phyloP scores from a whole-genome alignment of 2,113 vertebrate species.

The Pycnonotus jocosus region DNA sequence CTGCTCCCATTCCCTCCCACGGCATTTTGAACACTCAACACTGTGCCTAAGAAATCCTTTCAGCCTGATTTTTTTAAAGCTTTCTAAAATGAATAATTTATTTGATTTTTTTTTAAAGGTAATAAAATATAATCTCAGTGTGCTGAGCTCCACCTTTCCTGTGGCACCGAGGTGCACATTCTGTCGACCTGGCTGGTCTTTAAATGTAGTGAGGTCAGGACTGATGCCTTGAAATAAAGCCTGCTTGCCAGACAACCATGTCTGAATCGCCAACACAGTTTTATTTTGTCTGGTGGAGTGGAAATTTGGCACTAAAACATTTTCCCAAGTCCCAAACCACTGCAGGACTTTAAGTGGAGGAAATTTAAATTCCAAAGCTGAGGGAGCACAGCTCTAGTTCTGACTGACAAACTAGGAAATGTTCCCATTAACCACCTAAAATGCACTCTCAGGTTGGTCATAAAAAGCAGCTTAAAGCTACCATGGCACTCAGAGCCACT shows the following conservation, averaged over 20 bases:
- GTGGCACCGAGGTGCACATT: constrained; percentile 20
- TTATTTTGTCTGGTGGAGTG: constrained; percentile 71
- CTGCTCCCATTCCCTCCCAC: background rate
- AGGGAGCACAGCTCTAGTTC: constrained; percentile 56
- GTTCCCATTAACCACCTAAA: constrained; percentile 62
- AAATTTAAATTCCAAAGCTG: constrained; percentile 62
- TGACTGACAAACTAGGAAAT: constrained; percentile 63
- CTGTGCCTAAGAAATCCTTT: background rate
- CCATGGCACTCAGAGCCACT: background rate
- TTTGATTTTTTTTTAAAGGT: background rate
- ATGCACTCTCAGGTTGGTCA: constrained; percentile 42
- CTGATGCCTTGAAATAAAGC: constrained; percentile 58
- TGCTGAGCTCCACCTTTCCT: constrained; percentile 37
- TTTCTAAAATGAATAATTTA: background rate
- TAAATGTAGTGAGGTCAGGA: constrained; percentile 54
- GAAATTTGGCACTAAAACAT: constrained; percentile 65
- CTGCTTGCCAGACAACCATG: constrained; percentile 55
- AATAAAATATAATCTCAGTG: constrained; percentile 7
- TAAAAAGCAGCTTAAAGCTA: constrained; percentile 57
- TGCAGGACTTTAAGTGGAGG: constrained; percentile 49
- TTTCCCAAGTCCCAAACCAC: constrained; percentile 70
- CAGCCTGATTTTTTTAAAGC: background rate
- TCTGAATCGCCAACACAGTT: constrained; percentile 63
- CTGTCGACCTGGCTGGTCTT: constrained; percentile 45
- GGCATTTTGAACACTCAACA: background rate